Base-by-base conservation (phyloP, 2,888 invertebrate species). In the Prenolepis imparis region DNA sequence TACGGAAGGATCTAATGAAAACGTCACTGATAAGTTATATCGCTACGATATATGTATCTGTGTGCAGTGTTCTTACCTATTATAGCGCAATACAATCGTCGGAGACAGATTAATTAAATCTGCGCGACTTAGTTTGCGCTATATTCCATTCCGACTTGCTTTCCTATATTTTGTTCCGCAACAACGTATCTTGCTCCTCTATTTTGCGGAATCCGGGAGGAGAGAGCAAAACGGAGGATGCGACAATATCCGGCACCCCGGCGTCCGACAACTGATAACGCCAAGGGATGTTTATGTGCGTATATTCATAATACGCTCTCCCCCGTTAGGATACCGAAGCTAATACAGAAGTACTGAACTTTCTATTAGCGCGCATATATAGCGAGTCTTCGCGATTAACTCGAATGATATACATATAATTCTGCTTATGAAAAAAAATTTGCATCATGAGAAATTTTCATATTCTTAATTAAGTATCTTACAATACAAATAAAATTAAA, bases 221-320 rank as follows among this genome's bases (percentile, higher is more conserved):
- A 90, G 92, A 92, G 92, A 92, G 93, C 91, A 91, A 91, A 92
- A 92, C 92, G 91, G 94, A 94, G 94, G 94, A 94, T 94, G 94
- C 94, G 94, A 94, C 94, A 95, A 95, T 95, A 95, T 95, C 94
- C 94, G 94, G 93, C 93, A 93, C 93, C 93, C 94, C 94, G 94
- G 94, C 94, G 94, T 94, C 94, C 94, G 94, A 94, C 94, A 93
- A 94, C 94, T 95, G 94, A 95, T 95, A 95, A 94, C 94, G 93
- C 94, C 92, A 90, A 90, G 94, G 94, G 93, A 94, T 94, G 94
- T 95, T 95, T 94, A 95, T 94, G 94, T 91, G 92, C 92, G 91
- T 93, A 93, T 93, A 93, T 93, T 93, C 93, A 93, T 94, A 94
- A 93, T 93, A 90, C 91, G 89, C 90, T 86, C 91, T 92, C 91